Evolutionary conservation across 2,113 vertebrate genomes (phyloP).

Genomic region (Hemibagrus wyckioides): DNA sequence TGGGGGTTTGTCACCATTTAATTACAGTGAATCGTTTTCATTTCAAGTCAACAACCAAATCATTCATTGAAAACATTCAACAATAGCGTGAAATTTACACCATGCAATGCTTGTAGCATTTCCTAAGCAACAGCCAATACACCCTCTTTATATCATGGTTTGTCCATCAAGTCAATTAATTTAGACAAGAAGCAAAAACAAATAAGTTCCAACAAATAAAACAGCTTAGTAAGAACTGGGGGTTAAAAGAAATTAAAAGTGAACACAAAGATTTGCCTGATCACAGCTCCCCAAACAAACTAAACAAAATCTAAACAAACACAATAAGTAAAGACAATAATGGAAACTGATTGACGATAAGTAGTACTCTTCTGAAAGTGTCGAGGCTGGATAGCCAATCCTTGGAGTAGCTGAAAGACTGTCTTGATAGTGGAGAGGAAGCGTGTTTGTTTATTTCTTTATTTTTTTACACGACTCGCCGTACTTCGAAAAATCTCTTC

Average conservation of each 20-base stretch:
- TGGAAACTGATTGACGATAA: slow-evolving; percentile 51
- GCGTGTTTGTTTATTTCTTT: background rate
- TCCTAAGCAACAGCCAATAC: background rate
- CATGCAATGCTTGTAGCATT: background rate
- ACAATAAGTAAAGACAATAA: slow-evolving; percentile 36
- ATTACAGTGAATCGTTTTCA: slow-evolving; percentile 68
- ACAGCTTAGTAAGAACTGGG: background rate
- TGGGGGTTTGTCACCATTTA: slow-evolving; percentile 58
- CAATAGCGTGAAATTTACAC: slow-evolving; percentile 50
- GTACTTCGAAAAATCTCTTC: slow-evolving; percentile 99
- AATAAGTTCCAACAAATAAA: slow-evolving; percentile 1
- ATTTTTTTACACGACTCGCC: slow-evolving; percentile 88
- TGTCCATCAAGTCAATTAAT: background rate
- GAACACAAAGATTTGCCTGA: background rate
- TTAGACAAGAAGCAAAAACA: slow-evolving; percentile 9
- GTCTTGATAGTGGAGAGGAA: slow-evolving; percentile 71
- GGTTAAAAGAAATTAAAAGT: slow-evolving; percentile 33
- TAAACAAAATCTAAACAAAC: slow-evolving; percentile 39
- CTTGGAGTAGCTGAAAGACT: slow-evolving; percentile 55
- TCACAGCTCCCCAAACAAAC: slow-evolving; percentile 52
- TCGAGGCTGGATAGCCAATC: slow-evolving; percentile 62
- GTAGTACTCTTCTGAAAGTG: slow-evolving; percentile 59
- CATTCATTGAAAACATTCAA: slow-evolving; percentile 78
- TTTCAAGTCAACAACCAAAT: slow-evolving; percentile 71
- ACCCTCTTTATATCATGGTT: slow-evolving; percentile 1